phyloP scores from a whole-genome alignment of 2,888 invertebrate genomes.

The Agonopterix subpropinquella region DNA sequence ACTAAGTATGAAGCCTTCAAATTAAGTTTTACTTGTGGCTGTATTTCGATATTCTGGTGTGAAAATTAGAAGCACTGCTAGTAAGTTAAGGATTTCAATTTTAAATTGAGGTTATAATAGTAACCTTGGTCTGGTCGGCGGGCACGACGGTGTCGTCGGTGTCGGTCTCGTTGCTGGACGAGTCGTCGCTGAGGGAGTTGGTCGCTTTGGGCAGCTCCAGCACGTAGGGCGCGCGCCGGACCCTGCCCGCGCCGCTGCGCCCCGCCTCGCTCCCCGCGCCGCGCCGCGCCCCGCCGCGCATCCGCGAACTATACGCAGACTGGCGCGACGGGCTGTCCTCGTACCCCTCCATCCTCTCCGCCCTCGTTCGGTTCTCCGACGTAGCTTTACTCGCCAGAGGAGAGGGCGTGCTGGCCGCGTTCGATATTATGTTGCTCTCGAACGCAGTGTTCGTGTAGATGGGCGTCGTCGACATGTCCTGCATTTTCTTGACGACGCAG shows the following conservation, averaged over 20 bases:
- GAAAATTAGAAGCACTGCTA: too few species aligned
- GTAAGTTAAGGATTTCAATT: too few species aligned
- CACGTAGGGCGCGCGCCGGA: not conserved
- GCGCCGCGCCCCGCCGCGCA: not conserved
- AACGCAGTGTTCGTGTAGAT: not conserved
- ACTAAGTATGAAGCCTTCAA: too few species aligned
- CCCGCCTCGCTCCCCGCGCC: not conserved
- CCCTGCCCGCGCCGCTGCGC: not conserved
- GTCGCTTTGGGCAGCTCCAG: not conserved
- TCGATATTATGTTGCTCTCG: constrained; percentile 9
- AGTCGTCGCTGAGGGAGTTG: constrained; percentile 5
- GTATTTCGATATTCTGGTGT: too few species aligned
- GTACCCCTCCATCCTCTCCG: constrained; percentile 7
- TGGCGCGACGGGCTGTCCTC: not conserved
- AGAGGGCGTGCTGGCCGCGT: constrained; percentile 11
- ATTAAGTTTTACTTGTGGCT: too few species aligned
- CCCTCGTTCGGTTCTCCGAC: constrained; percentile 6
- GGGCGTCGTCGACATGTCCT: not conserved
- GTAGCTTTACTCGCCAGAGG: constrained; percentile 7
- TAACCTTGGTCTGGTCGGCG: not conserved
- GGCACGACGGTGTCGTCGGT: constrained; percentile 16
- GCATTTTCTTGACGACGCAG: not conserved
- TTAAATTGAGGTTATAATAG: too few species aligned
- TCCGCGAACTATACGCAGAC: not conserved
- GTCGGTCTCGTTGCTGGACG: constrained; percentile 20